Evolutionary conservation across 2,113 vertebrate species (phyloP).

Genomic region (Scytalopus superciliaris): DNA sequence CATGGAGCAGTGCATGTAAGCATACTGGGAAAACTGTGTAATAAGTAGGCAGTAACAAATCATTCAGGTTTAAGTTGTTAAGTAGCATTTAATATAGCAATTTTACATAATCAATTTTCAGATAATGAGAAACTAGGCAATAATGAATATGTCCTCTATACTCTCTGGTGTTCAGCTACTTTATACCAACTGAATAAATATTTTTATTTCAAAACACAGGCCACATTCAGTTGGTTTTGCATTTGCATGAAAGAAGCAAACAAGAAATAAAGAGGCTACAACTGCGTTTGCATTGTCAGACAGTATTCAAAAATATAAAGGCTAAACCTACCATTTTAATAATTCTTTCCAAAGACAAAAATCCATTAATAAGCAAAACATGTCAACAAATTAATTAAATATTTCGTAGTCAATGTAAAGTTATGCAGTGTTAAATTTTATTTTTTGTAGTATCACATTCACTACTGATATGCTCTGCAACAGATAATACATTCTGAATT

Average conservation of each 20-base stretch:
- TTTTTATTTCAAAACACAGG: background rate
- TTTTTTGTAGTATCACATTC: constrained; percentile 71
- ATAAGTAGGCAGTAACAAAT: background rate
- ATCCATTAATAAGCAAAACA: constrained; percentile 70
- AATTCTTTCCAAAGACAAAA: constrained; percentile 65
- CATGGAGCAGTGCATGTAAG: background rate
- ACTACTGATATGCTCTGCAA: constrained; percentile 75
- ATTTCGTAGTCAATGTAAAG: constrained; percentile 73
- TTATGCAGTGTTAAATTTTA: constrained; percentile 71
- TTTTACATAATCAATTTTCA: background rate
- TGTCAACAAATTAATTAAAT: constrained; percentile 77
- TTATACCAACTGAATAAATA: background rate
- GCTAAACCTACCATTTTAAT: constrained; percentile 57
- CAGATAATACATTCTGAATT: constrained; percentile 78
- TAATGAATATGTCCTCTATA: background rate
- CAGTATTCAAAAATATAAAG: constrained; percentile 44
- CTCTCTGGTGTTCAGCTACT: background rate
- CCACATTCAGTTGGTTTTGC: background rate
- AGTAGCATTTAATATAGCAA: background rate
- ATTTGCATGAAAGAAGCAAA: constrained; percentile 33
- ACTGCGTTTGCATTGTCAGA: constrained; percentile 51
- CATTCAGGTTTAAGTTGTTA: background rate
- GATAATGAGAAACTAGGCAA: background rate
- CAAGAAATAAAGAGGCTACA: constrained; percentile 51
- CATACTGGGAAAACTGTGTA: background rate